phyloP scores from a whole-genome alignment of 64 coral and sea anemone genomes.

The Stichodactyla helianthus region DNA sequence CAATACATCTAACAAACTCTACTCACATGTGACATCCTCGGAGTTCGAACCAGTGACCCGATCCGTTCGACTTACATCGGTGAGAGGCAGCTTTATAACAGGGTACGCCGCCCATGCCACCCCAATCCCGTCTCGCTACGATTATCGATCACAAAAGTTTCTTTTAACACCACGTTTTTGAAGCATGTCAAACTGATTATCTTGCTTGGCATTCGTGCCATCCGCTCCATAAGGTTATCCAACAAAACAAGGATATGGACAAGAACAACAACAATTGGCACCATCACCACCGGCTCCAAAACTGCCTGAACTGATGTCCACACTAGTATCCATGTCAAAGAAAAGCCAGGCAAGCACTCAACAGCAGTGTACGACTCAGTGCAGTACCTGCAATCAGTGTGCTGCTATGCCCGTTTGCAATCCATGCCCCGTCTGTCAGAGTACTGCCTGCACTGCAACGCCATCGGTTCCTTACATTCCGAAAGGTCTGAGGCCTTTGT shows the following conservation, averaged over 20 bases:
- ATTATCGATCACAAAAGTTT: too few relatives aligned
- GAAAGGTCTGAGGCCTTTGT: conserved; percentile 54
- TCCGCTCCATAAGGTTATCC: background rate
- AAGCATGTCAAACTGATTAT: too few relatives aligned
- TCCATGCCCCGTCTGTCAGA: conserved; percentile 21
- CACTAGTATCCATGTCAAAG: background rate
- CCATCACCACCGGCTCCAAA: background rate
- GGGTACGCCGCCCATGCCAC: too few relatives aligned
- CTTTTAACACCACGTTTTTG: too few relatives aligned
- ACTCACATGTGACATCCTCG: too few relatives aligned
- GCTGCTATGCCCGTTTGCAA: conserved; percentile 8
- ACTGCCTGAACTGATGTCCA: conserved; percentile 9
- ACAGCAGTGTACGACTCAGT: conserved; percentile 7
- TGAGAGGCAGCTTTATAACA: too few relatives aligned
- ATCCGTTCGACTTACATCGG: too few relatives aligned
- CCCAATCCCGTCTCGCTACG: too few relatives aligned
- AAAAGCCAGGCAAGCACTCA: background rate
- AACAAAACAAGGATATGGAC: background rate
- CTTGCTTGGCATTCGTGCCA: background rate
- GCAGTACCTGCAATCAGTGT: conserved; percentile 40
- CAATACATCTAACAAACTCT: too few relatives aligned
- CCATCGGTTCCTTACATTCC: conserved; percentile 51
- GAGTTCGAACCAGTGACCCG: too few relatives aligned
- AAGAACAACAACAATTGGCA: background rate
- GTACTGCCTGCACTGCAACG: background rate